Evolutionary conservation across 2,113 vertebrate species (phyloP), one percentile per base, ranked within the genome.

Genomic region (Sterna hirundo): DNA sequence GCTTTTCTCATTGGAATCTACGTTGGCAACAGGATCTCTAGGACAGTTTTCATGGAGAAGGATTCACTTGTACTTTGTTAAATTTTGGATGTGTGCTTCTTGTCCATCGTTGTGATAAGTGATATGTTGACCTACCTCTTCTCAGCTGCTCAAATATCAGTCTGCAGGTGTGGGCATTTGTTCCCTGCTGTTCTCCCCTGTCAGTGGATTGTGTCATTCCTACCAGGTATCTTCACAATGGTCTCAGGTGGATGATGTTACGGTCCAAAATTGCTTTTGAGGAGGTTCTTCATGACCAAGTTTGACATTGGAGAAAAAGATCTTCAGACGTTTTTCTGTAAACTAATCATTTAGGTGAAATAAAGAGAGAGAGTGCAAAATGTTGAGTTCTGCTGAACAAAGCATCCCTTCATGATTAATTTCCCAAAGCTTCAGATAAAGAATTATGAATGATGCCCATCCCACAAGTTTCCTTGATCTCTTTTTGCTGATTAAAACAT

Each of bases 101-200:
- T 83, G 21, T 9, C 44, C 11, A 2, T 13, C 22, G 20, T 25
- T 22, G 2, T 55, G 42, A 36, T 30, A 32, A 10, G 9, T 22
- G 34, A 1, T 68, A 20, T 34, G 11, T 77, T 85, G 54, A 55
- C 27, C 19, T 57, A 68, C 20, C 9, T 74, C 14, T 64, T 81
- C 51, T 92, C 30, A 79, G 46, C 9, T 66, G 20, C 36, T 58
- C 14, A 6, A 40, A 11, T 66, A 58, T 44, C 17, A 20, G 0
- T 75, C 13, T 71, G 15, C 20, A 75, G 46, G 38, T 25, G 6
- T 6, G 6, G 49, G 8, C 10, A 30, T 84, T 84, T 82, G 57
- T 70, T n/a, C 14, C 25, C 44, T 47, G 32, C 29, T 13, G 16
- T 44, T 66, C 3, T 5, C 13, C 13, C 2, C 13, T 1, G 0